Base-by-base conservation (phyloP, 2,888 invertebrate species). In the Acronicta alni region DNA sequence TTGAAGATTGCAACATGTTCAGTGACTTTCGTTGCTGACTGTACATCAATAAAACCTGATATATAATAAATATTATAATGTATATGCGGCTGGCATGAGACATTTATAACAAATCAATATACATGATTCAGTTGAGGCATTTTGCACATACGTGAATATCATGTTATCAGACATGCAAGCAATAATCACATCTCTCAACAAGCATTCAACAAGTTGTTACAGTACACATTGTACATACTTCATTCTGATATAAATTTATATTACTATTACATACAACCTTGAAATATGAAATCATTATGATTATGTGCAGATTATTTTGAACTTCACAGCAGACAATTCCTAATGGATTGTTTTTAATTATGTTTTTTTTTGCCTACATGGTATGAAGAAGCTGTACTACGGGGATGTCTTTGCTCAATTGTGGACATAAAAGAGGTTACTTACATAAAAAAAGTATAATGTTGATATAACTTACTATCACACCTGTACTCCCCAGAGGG, bases 151-250 rank as follows among this genome's bases (percentile, higher is more conserved):
- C 57, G 41, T 64, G 49, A 44, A 37, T 42, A 43, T 35, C 38
- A 48, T 59, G 44, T 55, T 68, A 69, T 69, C 70, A 59, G 68
- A 59, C 35, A 55, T 46, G 41, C 17, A 30, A 47, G 9, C 15
- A 58, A 18, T 44, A 48, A 56, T 69, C 17, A 17, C 35, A 63
- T 64, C 43, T 64, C 51, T 51, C 52, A 26, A 52, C 23, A 51
- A 42, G 12, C 17, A 55, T 37, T 35, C 37, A 48, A 41, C 53
- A 45, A 23, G 5, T 51, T 41, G 26, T 53, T 42, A 30, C 49
- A 57, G 35, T 0, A 0, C 14, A 47, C 9, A 45, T 44, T 46
- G 30, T 46, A 46, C 23, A 32, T 46, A 35, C 16, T 16, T 26
- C 52, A 8, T 62, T 30, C 30, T 18, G 7, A 18, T 41, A 7